phyloP scores from a whole-genome alignment of 2,888 invertebrate species.

The Hesperia comma region DNA sequence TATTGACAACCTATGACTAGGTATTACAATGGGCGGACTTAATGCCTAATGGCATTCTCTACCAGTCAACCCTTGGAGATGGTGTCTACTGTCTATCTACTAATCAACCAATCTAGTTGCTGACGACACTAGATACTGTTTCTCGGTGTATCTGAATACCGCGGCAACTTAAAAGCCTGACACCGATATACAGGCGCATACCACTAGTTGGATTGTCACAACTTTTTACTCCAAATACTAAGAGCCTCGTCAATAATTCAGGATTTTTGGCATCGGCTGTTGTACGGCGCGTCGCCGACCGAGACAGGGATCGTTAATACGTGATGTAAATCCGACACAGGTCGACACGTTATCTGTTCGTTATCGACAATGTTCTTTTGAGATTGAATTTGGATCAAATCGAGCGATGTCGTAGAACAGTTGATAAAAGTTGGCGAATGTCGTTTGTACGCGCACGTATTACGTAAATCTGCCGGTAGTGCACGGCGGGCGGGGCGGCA shows the following conservation, averaged over 20 bases:
- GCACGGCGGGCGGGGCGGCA: too few relatives aligned
- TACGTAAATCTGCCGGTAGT: background rate
- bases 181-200: background rate
- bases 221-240: background rate
- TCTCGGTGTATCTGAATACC: too few relatives aligned
- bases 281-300: background rate
- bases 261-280: background rate
- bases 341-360: background rate
- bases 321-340: background rate
- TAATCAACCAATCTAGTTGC: too few relatives aligned
- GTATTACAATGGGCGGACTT: too few relatives aligned
- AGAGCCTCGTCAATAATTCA: constrained; percentile 2
- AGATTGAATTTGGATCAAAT: background rate
- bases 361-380: too few relatives aligned
- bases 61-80: too few relatives aligned
- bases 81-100: too few relatives aligned
- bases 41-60: too few relatives aligned
- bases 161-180: background rate
- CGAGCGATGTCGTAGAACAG: background rate
- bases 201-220: background rate
- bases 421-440: constrained; percentile 1
- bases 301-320: background rate
- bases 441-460: constrained; percentile 1
- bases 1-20: too few relatives aligned
- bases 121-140: too few relatives aligned